A percentile compares a stretch with the other conserved stretches of the same genome.
Conservation (phyloP, 2,113 vertebrate species). For the Eleginops maclovinus region DNA sequence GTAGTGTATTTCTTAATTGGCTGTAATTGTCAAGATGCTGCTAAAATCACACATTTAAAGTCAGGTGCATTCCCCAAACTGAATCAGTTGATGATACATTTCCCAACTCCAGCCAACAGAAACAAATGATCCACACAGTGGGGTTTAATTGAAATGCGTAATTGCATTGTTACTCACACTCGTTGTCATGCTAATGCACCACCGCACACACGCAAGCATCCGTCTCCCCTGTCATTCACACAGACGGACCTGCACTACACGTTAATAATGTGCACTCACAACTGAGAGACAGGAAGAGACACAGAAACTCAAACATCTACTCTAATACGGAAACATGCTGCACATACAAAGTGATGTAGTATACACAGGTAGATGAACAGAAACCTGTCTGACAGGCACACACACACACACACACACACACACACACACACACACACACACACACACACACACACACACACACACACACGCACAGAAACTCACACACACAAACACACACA, state of each 20-base stretch:
- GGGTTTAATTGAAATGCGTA: conserved; percentile 72
- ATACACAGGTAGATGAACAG: conserved; percentile 43
- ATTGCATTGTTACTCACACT: conserved; percentile 73
- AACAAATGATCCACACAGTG: conserved; percentile 55
- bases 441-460: conserved; percentile 50
- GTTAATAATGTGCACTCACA: conserved; percentile 1
- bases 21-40: conserved; percentile 41
- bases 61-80: conserved; percentile 16
- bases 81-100: conserved; percentile 52
- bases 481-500: conserved; percentile 55
- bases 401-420: conserved; percentile 53
- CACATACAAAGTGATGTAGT: conserved; percentile 64
- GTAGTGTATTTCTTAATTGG: conserved; percentile 33
- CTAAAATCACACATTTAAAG: conserved; percentile 37
- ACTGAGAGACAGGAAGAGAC: conserved; percentile 46
- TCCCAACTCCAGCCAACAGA: conserved; percentile 48
- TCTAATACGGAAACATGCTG: conserved; percentile 52
- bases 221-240: conserved; percentile 24
- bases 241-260: neutral
- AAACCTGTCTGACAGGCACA: conserved; percentile 61
- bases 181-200: conserved; percentile 31
- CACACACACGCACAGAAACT: conserved; percentile 52
- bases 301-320: conserved; percentile 47
- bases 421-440: conserved; percentile 38
- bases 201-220: conserved; percentile 29